Conservation (phyloP, 2,888 invertebrate species). For the Beris chalybata region DNA sequence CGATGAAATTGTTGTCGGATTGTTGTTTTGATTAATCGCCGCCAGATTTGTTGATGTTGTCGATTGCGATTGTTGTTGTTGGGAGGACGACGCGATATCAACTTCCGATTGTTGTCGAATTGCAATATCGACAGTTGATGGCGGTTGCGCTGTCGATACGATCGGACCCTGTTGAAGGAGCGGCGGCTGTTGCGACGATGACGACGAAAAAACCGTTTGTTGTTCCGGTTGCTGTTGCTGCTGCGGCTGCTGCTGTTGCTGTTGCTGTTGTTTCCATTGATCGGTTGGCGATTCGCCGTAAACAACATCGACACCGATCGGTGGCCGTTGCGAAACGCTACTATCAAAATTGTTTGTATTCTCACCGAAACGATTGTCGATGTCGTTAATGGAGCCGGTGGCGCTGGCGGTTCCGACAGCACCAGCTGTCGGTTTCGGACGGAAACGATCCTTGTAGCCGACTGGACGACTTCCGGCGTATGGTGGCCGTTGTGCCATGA, state of each 20-base stretch:
- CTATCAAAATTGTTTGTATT: conserved; percentile 27
- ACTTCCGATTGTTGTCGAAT: conserved; percentile 1
- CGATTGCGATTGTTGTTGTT: conserved; percentile 2
- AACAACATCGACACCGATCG: conserved; percentile 47
- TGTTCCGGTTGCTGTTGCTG: background rate
- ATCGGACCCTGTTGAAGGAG: no score
- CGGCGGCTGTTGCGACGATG: background rate
- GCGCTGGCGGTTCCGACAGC: conserved; percentile 11
- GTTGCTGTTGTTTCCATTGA: conserved; percentile 25
- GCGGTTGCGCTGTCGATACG: no score
- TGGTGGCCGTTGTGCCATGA: conserved; percentile 63
- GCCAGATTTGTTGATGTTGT: background rate
- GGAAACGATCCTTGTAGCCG: conserved; percentile 63
- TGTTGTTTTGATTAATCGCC: background rate
- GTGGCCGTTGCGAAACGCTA: conserved; percentile 45
- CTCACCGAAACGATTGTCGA: conserved; percentile 61
- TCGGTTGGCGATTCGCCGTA: conserved; percentile 21
- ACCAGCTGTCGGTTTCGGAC: conserved; percentile 37
- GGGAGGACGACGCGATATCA: background rate
- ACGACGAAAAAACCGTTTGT: background rate
- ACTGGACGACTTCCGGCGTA: conserved; percentile 65
- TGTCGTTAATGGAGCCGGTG: conserved; percentile 41
- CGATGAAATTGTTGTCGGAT: conserved; percentile 18
- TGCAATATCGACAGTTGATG: no score
- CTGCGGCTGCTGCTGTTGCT: conserved; percentile 13